Evolutionary conservation across 2,888 invertebrate genomes (phyloP), one percentile per base, ranked within the genome.

Genomic region (Callyntrura sp.): DNA sequence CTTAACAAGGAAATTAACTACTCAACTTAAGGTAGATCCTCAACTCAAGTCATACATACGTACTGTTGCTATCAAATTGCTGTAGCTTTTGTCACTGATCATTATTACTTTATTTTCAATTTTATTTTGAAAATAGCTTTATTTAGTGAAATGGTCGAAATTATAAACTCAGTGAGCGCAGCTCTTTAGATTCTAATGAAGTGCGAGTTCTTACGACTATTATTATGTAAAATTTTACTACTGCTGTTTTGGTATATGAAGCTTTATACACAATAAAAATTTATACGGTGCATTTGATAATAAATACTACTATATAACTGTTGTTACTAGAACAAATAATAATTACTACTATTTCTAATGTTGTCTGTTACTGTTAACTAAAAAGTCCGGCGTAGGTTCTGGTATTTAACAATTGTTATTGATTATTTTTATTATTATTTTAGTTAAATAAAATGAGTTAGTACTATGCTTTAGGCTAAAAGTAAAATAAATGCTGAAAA

Each of bases 221-320:
- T 43, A 43, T 17, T n/a, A n/a, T n/a, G n/a, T n/a, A 14, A 17
- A 43, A n/a, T 68, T 68, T 68, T 68, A 68, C 3, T 43, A 14
- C 17, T 17, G 3, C 17, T 28, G 20, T 11, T 48, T 73, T 45
- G 45, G 12, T 55, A 9, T 23, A 65, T 6, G 43, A 79, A 35
- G 86, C 86, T 86, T 86, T 86, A 86, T 86, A 76, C 28, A 17
- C 43, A 85, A 55, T 11, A 9, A 68, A 73, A 57, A 85, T 86
- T 86, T 86, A 86, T 86, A 86, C 86, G 86, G 86, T 86, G 86
- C 86, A 79, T 86, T 86, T 86, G 79, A 86, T 79, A 86, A 79
- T 48, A 85, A 85, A 60, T 48, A 20, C 23, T 11, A 51, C 17
- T 35, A 73, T 73, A 45, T 20, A 45, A 28, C 17, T 20, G 68